These are phyloP conservation scores for Conus betulinus DNA, from an alignment of 1,140 invertebrate species.

Conservation along the genomic window DNA sequence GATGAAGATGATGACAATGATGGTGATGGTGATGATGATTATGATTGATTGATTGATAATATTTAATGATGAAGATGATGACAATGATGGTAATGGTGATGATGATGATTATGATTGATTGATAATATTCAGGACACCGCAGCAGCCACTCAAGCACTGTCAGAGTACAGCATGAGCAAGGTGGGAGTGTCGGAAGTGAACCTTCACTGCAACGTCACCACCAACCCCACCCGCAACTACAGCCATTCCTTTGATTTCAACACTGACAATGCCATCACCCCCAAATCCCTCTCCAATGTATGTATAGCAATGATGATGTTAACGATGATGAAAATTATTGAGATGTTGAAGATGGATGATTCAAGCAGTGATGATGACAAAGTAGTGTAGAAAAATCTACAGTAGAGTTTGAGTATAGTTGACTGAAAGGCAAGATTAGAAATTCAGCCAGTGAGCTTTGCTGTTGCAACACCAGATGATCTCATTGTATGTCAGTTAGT, in stretches of 20 bases:
- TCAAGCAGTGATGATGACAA: not conserved
- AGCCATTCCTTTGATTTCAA: constrained; percentile 44
- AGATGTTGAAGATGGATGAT: not conserved
- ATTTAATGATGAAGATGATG: constrained; percentile 31
- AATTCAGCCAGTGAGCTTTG: too few relatives aligned
- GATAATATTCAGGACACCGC: constrained; percentile 43
- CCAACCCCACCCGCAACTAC: constrained; percentile 13
- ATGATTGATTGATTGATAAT: constrained; percentile 19
- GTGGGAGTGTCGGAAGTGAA: constrained; percentile 23
- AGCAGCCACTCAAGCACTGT: constrained; percentile 45
- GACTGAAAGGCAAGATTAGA: too few relatives aligned
- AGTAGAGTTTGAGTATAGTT: too few relatives aligned
- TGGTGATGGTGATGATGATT: constrained; percentile 5
- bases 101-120: constrained; percentile 14
- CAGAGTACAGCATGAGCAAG: constrained; percentile 36
- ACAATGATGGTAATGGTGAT: not conserved
- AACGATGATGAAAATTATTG: not conserved
- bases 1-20: not conserved
- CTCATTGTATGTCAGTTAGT: too few relatives aligned
- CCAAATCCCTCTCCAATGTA: constrained; percentile 40
- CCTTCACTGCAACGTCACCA: constrained; percentile 42
- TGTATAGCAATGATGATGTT: not conserved
- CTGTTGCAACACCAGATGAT: too few relatives aligned
- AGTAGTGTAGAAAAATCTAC: not conserved
- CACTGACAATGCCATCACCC: constrained; percentile 41